Evolutionary conservation across 2,113 vertebrate genomes (phyloP).

Genomic region (Poecilia latipinna): DNA sequence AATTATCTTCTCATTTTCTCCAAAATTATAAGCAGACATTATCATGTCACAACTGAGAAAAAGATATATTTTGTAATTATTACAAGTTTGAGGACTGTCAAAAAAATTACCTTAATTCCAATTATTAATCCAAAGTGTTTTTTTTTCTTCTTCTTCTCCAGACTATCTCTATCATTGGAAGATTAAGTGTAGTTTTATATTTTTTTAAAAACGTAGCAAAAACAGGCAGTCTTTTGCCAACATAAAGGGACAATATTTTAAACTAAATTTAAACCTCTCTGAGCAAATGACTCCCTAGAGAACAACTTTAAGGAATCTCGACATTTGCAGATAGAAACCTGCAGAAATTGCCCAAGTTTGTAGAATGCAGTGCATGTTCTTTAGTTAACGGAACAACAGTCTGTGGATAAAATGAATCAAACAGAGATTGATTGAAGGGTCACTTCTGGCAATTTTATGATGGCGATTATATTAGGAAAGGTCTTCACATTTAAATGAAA

Average conservation of each 20-base stretch:
- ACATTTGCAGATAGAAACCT: constrained; percentile 45
- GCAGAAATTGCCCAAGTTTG: constrained; percentile 25
- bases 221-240: too few species aligned
- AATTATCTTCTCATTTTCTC: too few species aligned
- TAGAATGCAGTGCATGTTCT: constrained; percentile 47
- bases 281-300: constrained; percentile 11
- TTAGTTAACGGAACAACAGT: constrained; percentile 67
- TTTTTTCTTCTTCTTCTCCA: too few species aligned
- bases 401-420: constrained; percentile 72
- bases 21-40: too few species aligned
- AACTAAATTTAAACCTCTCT: not conserved
- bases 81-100: too few species aligned
- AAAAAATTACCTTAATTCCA: too few species aligned
- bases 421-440: constrained; percentile 70
- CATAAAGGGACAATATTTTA: not conserved
- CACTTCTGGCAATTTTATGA: constrained; percentile 62
- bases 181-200: too few species aligned
- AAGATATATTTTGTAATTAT: too few species aligned
- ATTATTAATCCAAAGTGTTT: too few species aligned
- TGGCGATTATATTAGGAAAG: constrained; percentile 75
- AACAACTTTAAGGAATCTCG: constrained; percentile 33
- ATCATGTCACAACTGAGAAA: too few species aligned
- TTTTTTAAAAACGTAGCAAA: too few species aligned
- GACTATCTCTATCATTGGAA: too few species aligned
- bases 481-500: constrained; percentile 80